Base-by-base conservation (phyloP, 92 coral and sea anemone genomes). In the Phymanthus crucifer region DNA sequence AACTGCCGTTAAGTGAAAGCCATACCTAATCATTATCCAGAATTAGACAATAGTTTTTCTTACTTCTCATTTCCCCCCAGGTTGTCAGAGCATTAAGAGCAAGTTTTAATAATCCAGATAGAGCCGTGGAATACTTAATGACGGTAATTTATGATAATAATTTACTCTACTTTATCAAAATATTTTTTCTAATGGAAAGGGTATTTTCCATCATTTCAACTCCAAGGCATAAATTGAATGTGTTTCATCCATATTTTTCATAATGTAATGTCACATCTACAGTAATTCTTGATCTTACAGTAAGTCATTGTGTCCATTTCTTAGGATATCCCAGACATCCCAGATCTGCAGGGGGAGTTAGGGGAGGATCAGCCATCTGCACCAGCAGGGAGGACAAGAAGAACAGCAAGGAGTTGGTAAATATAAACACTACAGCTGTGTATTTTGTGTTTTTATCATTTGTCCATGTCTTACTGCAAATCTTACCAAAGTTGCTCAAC, bases 81-180 rank as follows among this genome's bases (percentile, higher is more conserved):
- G 98, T 96, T 77, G 86, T 77, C 19, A 78, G 93, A 74, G 99
- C 99, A 0, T 80, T 96, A 75, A 73, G 95, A 85, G 99, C 99
- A 40, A 96, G 99, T 80, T 96, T 91, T 72, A 96, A 96, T 87
- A 96, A 96, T 58, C 99, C 99, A 14, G 98, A 93, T 83, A 91
- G 99, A 89, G 99, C 99, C 27, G 99, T 91, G 77, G 99, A 96
- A 45, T 96, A 96, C 82, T 85, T 96, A 34, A 91, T 80, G 91
- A 83, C 85, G 74, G 99, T 96, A 80, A 88, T 43, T 24, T 21
- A 56, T 73, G 23, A 45, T 36, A 3, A 17, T 37, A 29, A 54
- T 47, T 7, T 29, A 26, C 24, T 29, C 3, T 43, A 1, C 10
- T 38, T 4, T 38, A 38, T 38, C 43, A 38, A 43, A 35, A 23